These are phyloP conservation scores for Eristalis intricaria DNA, from an alignment of 2,888 invertebrate genomes.

Conservation along the genomic window DNA sequence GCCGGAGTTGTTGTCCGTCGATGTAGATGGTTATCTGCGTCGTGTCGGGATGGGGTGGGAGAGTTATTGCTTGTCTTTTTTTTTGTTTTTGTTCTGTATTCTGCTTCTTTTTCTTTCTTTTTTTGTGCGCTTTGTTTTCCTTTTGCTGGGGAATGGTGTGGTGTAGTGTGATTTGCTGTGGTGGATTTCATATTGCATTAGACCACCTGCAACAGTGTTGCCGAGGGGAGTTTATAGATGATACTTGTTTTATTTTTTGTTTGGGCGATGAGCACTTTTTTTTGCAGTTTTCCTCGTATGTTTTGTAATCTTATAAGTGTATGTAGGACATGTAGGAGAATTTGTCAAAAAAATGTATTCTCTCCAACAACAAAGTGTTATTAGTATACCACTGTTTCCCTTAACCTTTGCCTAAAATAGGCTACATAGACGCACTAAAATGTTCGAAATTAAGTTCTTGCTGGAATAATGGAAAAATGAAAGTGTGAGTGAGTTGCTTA, in stretches of 20 bases:
- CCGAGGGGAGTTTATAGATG: not conserved
- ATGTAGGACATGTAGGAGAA: too few relatives aligned
- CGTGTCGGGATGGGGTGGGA: conserved; percentile 1
- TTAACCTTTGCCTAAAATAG: too few relatives aligned
- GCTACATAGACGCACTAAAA: too few relatives aligned
- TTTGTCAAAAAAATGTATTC: too few relatives aligned
- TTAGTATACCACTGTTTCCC: too few relatives aligned
- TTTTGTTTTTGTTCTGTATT: not conserved
- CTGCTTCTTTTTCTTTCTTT: not conserved
- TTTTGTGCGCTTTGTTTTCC: not conserved
- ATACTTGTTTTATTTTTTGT: not conserved
- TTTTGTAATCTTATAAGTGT: too few relatives aligned
- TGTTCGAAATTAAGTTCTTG: too few relatives aligned
- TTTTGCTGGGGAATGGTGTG: conserved; percentile 36
- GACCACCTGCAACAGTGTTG: conserved; percentile 34
- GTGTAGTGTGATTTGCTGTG: conserved; percentile 36
- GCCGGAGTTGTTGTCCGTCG: conserved; percentile 23
- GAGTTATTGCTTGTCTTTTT: not conserved
- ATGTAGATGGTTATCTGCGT: conserved; percentile 30
- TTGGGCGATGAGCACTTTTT: too few relatives aligned
- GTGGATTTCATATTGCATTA: conserved; percentile 27
- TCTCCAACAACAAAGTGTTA: too few relatives aligned
- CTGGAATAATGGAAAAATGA: too few relatives aligned
- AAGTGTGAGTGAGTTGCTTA: too few relatives aligned
- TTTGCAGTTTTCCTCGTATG: too few relatives aligned